Percentiles rank a stretch among this genome's conserved stretches.
Evolutionary conservation across 2,113 vertebrate genomes (phyloP).

Genomic region (Myiagra hebetior): DNA sequence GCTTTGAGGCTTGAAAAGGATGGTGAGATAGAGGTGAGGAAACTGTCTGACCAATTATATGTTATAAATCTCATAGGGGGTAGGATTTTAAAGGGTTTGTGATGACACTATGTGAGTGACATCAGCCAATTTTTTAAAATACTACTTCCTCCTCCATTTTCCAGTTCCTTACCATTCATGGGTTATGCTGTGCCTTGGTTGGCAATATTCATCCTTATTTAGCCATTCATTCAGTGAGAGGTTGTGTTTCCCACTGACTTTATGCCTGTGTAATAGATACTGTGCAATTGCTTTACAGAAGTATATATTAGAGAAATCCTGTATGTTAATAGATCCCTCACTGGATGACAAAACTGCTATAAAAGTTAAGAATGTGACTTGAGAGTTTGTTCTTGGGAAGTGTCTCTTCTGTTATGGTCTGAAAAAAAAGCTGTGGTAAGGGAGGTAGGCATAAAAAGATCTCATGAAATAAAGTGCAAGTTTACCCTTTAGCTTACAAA

Average conservation of each 20-base stretch:
- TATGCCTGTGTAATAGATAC: not conserved
- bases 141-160: not conserved
- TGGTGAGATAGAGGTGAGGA: slow-evolving; percentile 80
- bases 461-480: not conserved
- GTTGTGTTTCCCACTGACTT: not conserved
- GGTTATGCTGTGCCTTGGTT: not conserved
- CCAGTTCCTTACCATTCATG: not conserved
- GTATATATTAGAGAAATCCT: not conserved
- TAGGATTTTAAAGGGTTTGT: not conserved
- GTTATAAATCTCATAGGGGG: not conserved
- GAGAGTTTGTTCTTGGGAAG: not conserved
- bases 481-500: not conserved
- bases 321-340: not conserved
- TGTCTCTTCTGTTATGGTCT: not conserved
- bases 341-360: not conserved
- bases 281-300: not conserved
- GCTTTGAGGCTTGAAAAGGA: slow-evolving; percentile 73
- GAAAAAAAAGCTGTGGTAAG: not conserved
- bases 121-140: not conserved
- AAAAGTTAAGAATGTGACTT: not conserved
- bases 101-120: not conserved
- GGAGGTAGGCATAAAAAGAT: not conserved
- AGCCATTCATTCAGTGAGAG: not conserved
- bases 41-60: not conserved
- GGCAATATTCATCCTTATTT: not conserved